phyloP scores from a whole-genome alignment of 2,888 invertebrate species.

The Eumerus sabulonum region DNA sequence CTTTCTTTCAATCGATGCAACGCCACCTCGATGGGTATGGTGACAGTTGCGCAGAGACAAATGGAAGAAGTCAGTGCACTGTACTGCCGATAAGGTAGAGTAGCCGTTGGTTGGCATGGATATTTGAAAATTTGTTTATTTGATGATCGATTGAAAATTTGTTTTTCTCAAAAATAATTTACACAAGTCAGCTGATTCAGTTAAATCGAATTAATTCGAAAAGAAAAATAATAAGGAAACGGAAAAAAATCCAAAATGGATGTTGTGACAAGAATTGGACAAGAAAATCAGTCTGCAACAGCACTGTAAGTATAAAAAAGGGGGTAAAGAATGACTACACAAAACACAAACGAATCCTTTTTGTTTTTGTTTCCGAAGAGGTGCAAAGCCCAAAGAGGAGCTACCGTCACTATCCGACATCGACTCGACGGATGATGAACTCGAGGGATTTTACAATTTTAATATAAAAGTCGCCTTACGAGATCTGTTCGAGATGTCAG shows the following conservation, averaged over 20 bases:
- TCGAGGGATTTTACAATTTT: conserved; percentile 42
- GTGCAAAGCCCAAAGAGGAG: neutral
- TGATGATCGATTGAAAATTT: neutral
- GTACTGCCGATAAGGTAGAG: conserved; percentile 28
- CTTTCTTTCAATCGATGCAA: neutral
- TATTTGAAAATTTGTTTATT: conserved; percentile 51
- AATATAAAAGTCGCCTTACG: conserved; percentile 18
- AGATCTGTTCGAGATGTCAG: conserved; percentile 36
- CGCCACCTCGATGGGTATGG: conserved; percentile 35
- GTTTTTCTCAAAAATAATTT: neutral
- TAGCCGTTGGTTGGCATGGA: conserved; percentile 36
- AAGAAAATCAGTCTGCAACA: conserved; percentile 31
- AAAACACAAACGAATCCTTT: neutral
- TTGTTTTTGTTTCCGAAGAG: neutral
- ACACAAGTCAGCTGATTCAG: too few relatives aligned
- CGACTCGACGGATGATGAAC: conserved; percentile 54
- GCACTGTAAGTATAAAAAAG: conserved; percentile 19
- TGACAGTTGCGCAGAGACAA: conserved; percentile 21
- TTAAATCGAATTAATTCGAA: neutral
- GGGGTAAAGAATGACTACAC: too few relatives aligned
- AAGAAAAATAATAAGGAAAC: neutral
- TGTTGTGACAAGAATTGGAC: conserved; percentile 62
- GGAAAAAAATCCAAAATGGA: conserved; percentile 36
- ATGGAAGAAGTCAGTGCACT: conserved; percentile 39
- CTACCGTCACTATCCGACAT: conserved; percentile 41